Evolutionary conservation across 2,888 invertebrate species (phyloP).

Genomic region (Slavum lentiscoides): DNA sequence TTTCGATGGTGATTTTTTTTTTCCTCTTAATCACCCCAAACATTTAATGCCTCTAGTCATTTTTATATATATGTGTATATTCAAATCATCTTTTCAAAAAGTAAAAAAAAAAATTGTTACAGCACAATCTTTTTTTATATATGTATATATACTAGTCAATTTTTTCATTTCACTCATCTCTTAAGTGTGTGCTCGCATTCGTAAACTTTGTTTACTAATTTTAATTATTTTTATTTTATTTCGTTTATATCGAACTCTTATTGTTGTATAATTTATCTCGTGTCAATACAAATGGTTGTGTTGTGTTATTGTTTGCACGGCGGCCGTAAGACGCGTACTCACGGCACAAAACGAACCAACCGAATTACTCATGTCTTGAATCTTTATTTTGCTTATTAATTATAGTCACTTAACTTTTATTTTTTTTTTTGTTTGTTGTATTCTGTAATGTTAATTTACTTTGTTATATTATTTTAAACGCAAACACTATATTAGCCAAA

Average conservation of each 20-base stretch:
- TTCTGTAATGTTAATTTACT: constrained; percentile 1
- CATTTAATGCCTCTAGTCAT: constrained; percentile 30
- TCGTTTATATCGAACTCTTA: neutral
- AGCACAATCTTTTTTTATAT: neutral
- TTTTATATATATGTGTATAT: neutral
- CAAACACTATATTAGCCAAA: constrained; percentile 32
- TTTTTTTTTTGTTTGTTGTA: neutral
- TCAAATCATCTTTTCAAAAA: constrained; percentile 10
- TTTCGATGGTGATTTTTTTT: neutral
- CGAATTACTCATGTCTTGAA: neutral
- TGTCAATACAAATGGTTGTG: neutral
- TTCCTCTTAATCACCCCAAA: neutral
- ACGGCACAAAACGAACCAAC: constrained; percentile 20
- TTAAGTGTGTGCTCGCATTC: neutral
- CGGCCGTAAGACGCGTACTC: neutral
- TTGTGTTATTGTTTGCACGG: neutral
- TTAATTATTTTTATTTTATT: neutral
- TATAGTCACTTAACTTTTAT: neutral
- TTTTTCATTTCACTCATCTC: constrained; percentile 12
- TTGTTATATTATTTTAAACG: constrained; percentile 11
- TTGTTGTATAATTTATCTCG: neutral
- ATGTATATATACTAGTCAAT: constrained; percentile 19
- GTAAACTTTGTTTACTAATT: neutral
- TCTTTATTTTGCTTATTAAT: neutral
- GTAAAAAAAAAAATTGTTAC: neutral